Percentiles rank a stretch among this genome's conserved stretches.
Conservation (phyloP, 2,888 invertebrate species). For the Tetropium fuscum region DNA sequence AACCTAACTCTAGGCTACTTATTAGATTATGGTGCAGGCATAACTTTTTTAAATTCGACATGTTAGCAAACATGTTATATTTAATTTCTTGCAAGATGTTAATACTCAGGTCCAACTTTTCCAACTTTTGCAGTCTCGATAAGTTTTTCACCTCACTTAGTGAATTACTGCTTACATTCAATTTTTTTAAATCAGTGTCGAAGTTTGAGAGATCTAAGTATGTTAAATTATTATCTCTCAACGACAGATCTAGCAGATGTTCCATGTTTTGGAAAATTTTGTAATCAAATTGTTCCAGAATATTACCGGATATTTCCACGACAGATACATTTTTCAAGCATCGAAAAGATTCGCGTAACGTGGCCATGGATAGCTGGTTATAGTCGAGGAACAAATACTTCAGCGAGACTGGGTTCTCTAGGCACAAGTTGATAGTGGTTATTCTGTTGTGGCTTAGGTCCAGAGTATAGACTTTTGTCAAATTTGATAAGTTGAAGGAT, state of each 20-base stretch:
- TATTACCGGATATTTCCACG: slow-evolving; percentile 29
- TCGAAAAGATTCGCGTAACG: slow-evolving; percentile 3
- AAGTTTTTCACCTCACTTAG: slow-evolving; percentile 26
- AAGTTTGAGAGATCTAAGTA: slow-evolving; percentile 22
- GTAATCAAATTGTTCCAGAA: slow-evolving; percentile 18
- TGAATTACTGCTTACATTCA: slow-evolving; percentile 28
- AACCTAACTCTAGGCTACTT: slow-evolving; percentile 27
- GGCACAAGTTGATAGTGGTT: slow-evolving; percentile 9
- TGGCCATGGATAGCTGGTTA: slow-evolving; percentile 20
- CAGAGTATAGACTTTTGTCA: slow-evolving; percentile 17
- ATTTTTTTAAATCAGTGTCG: background rate
- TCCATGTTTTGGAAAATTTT: slow-evolving; percentile 15
- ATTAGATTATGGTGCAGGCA: slow-evolving; percentile 27
- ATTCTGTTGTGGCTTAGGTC: slow-evolving; percentile 29
- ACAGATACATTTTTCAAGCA: slow-evolving; percentile 25
- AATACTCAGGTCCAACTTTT: slow-evolving; percentile 27
- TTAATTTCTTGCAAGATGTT: slow-evolving; percentile 28
- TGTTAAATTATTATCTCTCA: slow-evolving; percentile 28
- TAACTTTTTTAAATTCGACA: slow-evolving; percentile 12
- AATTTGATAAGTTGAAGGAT: slow-evolving; percentile 29
- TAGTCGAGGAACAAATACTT: slow-evolving; percentile 23
- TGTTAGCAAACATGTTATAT: slow-evolving; percentile 22
- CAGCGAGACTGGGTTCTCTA: slow-evolving; percentile 26
- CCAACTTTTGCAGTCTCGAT: slow-evolving; percentile 3
- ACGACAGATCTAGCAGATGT: slow-evolving; percentile 20